Evolutionary conservation across 2,888 invertebrate genomes (phyloP).

Genomic region (Hemithea aestivaria): DNA sequence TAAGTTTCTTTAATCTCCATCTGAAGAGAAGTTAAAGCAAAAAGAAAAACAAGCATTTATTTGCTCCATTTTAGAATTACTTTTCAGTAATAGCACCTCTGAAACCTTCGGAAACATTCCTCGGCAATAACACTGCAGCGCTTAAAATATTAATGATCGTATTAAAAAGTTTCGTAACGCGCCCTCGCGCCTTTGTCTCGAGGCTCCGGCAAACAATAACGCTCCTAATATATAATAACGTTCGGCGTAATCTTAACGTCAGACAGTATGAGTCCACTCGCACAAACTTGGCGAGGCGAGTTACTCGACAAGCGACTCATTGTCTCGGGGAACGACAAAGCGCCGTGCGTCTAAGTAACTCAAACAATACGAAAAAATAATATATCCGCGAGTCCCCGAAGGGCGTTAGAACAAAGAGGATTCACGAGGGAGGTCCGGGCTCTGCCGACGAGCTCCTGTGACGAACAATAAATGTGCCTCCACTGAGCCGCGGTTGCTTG

Average conservation of each 20-base stretch:
- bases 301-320: conserved; percentile 12
- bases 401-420: conserved; percentile 23
- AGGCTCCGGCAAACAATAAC: conserved; percentile 10
- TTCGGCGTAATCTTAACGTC: conserved; percentile 12
- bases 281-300: conserved; percentile 6
- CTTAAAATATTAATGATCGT: conserved; percentile 8
- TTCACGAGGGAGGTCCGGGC: conserved; percentile 16
- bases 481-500: background rate
- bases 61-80: too few relatives aligned
- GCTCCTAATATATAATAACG: conserved; percentile 4
- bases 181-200: conserved; percentile 5
- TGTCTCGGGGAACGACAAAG: conserved; percentile 22
- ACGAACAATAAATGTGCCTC: background rate
- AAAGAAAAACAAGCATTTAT: too few relatives aligned
- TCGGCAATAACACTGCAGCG: conserved; percentile 1
- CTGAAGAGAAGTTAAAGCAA: too few relatives aligned
- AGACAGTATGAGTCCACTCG: conserved; percentile 1
- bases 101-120: conserved; percentile 5
- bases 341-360: conserved; percentile 23
- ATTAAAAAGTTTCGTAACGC: conserved; percentile 10
- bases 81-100: background rate
- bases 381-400: conserved; percentile 19
- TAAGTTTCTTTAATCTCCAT: too few relatives aligned
- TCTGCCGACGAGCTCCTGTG: conserved; percentile 8
- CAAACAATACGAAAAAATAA: conserved; percentile 25